These are phyloP conservation scores for Lates japonicus DNA, from an alignment of 2,797 vertebrate species.

Conservation along the genomic window DNA sequence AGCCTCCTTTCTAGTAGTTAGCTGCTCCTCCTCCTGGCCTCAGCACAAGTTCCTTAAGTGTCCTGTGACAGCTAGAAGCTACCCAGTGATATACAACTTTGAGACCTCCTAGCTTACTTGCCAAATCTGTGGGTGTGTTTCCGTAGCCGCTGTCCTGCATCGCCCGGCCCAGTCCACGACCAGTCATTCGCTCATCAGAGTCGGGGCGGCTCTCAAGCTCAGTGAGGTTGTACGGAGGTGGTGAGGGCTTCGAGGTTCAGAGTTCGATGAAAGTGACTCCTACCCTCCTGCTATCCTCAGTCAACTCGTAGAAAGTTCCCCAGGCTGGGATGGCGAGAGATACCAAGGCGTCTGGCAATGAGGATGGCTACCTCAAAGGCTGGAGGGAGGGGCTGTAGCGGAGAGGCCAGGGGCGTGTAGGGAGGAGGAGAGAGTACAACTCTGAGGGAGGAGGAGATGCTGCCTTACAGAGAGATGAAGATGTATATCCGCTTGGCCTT, in stretches of 20 bases:
- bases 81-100: slow-evolving; percentile 31
- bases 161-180: slow-evolving; percentile 90
- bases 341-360: slow-evolving; percentile 90
- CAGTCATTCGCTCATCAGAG: slow-evolving; percentile 96
- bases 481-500: slow-evolving; percentile 82
- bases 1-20: slow-evolving; percentile 47
- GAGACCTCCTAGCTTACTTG: slow-evolving; percentile 28
- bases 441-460: slow-evolving; percentile 85
- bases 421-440: slow-evolving; percentile 75
- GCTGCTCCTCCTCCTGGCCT: slow-evolving; percentile 37
- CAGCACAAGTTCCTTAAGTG: slow-evolving; percentile 48
- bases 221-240: slow-evolving; percentile 94
- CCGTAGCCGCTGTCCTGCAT: slow-evolving; percentile 57
- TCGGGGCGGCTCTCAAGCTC: slow-evolving; percentile 96
- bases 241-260: slow-evolving; percentile 93
- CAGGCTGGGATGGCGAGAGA: slow-evolving; percentile 91
- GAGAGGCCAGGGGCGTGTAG: slow-evolving; percentile 78
- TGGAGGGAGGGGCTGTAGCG: slow-evolving; percentile 85
- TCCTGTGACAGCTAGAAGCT: slow-evolving; percentile 39
- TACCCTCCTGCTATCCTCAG: slow-evolving; percentile 99
- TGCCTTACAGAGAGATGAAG: slow-evolving; percentile 83
- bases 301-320: slow-evolving; percentile 96
- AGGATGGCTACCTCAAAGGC: slow-evolving; percentile 89
- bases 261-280: slow-evolving; percentile 95
- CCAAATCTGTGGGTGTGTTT: slow-evolving; percentile 25